Base-by-base conservation (phyloP, 2,113 vertebrate species). In the Osmerus mordax region DNA sequence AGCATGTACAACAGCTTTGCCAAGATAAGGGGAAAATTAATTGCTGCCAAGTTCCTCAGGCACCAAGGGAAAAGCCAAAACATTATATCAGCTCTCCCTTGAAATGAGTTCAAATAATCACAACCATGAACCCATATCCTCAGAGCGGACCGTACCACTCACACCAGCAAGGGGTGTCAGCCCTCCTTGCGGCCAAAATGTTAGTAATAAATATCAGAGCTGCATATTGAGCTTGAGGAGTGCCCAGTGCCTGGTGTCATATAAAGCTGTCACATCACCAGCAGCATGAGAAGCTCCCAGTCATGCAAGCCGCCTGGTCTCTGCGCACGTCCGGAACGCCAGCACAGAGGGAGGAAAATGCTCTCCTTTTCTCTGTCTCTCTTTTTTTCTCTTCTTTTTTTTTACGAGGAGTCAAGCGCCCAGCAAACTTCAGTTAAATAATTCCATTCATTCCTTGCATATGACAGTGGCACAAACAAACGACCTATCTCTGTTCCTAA, bases 361-460 rank as follows among this genome's bases (percentile, higher is more conserved):
- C 62, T 67, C 56, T 65, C 3, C 1, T 32, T 80, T 83, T 47
- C 41, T 47, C 41, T 47, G 41, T 47, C 41, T 47, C 41, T 47
- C 41, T n/a, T 66, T 9, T 29, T n/a, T 23, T 4, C 19, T 53
- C 13, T 7, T 23, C 64, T 77, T 19, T 36, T 14, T 18, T 21
- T 69, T 54, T 81, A 75, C 13, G 59, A 74, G 32, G 21, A 60
- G 58, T 65, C 14, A 70, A 83, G 70, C 67, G 21, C 71, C 54
- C 64, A 77, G 74, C 75, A 78, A 71, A 82, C 67, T 64, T 78
- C 64, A 69, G 47, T 9, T 47, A 71, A 64, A 67, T 72, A 55
- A 85, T 89, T 89, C 84, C 84, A 87, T 86, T 89, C 87, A 89
- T 91, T 91, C 82, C 82, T 88, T 73, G 32, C 73, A 74, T 72